phyloP scores from a whole-genome alignment of 1,140 invertebrate species.

The Brachystomella parvula region DNA sequence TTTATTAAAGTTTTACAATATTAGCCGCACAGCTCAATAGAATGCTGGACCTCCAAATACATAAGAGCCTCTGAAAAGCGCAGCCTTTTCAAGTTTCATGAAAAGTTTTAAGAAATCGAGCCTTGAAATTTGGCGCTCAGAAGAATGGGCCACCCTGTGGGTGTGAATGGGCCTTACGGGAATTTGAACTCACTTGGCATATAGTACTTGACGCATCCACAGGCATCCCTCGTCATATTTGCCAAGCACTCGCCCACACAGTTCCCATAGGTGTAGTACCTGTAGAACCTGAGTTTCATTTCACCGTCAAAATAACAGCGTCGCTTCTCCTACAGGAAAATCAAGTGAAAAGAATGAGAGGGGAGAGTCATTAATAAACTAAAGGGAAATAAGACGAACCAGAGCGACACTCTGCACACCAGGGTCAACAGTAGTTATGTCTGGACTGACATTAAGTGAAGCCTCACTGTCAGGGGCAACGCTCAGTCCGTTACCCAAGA shows the following conservation, averaged over 20 bases:
- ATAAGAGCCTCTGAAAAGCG: too few relatives aligned
- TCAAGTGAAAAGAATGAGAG: neutral
- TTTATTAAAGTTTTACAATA: too few relatives aligned
- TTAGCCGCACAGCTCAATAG: too few relatives aligned
- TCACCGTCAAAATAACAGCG: conserved; percentile 28
- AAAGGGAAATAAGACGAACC: neutral
- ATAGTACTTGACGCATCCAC: conserved; percentile 28
- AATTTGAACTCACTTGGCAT: conserved; percentile 30
- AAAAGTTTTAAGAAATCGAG: neutral
- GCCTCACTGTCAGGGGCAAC: conserved; percentile 12
- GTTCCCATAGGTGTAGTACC: conserved; percentile 18
- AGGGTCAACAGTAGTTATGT: conserved; percentile 11
- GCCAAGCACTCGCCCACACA: conserved; percentile 26
- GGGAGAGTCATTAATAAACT: neutral
- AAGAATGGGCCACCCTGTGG: too few relatives aligned
- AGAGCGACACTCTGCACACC: neutral
- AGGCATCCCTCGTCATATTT: conserved; percentile 13
- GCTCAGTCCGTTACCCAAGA: neutral
- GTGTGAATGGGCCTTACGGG: too few relatives aligned
- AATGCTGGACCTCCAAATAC: too few relatives aligned
- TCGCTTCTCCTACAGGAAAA: conserved; percentile 15
- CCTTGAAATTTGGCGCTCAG: neutral
- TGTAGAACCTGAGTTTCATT: conserved; percentile 16
- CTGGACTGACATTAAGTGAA: conserved; percentile 8
- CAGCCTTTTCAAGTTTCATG: neutral